A percentile compares a stretch with the other conserved stretches of the same genome.
Evolutionary conservation across 2,797 vertebrate species (phyloP).

Genomic region (Alauda arvensis): DNA sequence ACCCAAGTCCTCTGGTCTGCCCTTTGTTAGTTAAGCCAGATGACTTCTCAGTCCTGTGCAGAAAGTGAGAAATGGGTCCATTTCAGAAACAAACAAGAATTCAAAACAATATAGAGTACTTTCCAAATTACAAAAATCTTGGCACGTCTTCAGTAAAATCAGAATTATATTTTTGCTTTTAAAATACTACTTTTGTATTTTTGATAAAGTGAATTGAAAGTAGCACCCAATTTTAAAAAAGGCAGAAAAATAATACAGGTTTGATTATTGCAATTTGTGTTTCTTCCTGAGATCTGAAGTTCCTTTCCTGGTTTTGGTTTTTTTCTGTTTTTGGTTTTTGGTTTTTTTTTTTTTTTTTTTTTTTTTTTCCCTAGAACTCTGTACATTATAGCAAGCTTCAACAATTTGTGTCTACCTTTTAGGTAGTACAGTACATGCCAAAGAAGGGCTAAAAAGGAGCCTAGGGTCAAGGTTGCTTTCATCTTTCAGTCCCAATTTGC

Average conservation of each 20-base stretch:
- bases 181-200: neutral
- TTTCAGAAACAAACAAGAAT: neutral
- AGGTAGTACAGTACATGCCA: neutral
- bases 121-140: neutral
- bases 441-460: neutral
- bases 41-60: conserved; percentile 81
- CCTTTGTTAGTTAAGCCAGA: conserved; percentile 76
- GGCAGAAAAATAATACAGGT: neutral
- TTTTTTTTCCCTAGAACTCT: too few relatives aligned
- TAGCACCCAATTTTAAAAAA: neutral
- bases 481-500: neutral
- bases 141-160: neutral
- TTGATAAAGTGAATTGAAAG: neutral
- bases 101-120: neutral
- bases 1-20: conserved; percentile 76
- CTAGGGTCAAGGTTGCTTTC: neutral
- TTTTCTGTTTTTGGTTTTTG: too few relatives aligned
- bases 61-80: conserved; percentile 4
- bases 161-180: neutral
- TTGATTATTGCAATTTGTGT: neutral
- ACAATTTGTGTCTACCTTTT: neutral
- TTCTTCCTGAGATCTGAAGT: neutral
- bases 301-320: neutral
- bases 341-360: too few relatives aligned
- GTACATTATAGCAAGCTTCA: neutral